Evolutionary conservation across 2,888 invertebrate species (phyloP).

Genomic region (Melanostoma scalare): DNA sequence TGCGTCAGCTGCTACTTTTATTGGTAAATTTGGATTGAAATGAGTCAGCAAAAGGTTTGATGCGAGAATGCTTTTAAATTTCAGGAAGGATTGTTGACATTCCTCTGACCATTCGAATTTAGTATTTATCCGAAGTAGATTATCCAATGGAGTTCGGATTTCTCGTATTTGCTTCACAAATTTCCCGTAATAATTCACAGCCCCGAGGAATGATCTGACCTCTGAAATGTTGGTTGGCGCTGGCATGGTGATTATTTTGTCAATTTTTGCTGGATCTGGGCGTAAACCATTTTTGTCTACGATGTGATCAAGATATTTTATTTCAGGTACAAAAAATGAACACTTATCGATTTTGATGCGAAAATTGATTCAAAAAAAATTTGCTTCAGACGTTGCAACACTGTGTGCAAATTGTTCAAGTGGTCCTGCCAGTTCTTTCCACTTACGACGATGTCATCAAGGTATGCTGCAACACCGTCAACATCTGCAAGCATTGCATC

Average conservation of each 20-base stretch:
- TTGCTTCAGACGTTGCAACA: slow-evolving; percentile 26
- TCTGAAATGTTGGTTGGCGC: slow-evolving; percentile 37
- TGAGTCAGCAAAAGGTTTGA: slow-evolving; percentile 62
- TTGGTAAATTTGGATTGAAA: slow-evolving; percentile 45
- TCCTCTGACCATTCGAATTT: slow-evolving; percentile 39
- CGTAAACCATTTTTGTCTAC: slow-evolving; percentile 23
- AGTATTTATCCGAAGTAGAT: slow-evolving; percentile 21
- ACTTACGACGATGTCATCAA: slow-evolving; percentile 53
- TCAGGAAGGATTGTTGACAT: slow-evolving; percentile 47
- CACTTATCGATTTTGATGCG: slow-evolving; percentile 15
- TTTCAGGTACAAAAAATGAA: slow-evolving; percentile 26
- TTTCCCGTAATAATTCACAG: slow-evolving; percentile 32
- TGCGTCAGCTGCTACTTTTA: slow-evolving; percentile 44
- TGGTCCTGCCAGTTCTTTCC: slow-evolving; percentile 22
- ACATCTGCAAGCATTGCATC: slow-evolving; percentile 60
- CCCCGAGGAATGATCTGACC: slow-evolving; percentile 36
- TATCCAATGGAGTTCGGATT: slow-evolving; percentile 33
- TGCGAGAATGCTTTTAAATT: slow-evolving; percentile 45
- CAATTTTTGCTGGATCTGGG: slow-evolving; percentile 28
- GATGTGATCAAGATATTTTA: slow-evolving; percentile 43
- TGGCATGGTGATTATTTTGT: slow-evolving; percentile 24
- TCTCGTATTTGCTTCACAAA: slow-evolving; percentile 32
- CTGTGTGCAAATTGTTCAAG: background rate
- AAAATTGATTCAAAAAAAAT: slow-evolving; percentile 25
- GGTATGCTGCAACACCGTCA: slow-evolving; percentile 42